Evolutionary conservation across 2,797 vertebrate species (phyloP).

Genomic region (Bradypus variegatus): DNA sequence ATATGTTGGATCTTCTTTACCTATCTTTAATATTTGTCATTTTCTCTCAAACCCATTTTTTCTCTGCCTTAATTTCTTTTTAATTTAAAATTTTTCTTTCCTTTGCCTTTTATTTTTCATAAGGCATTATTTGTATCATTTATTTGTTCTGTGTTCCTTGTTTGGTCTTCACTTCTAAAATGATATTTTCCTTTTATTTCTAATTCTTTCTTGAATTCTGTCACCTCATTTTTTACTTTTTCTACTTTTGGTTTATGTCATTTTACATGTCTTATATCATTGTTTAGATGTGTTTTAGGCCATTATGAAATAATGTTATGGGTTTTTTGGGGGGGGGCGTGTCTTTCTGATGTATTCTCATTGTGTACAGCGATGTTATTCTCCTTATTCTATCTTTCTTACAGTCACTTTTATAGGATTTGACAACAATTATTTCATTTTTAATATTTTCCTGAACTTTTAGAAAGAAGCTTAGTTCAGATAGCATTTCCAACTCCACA

Average conservation of each 20-base stretch:
- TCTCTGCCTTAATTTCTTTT: background rate
- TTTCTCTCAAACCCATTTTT: background rate
- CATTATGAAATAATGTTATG: background rate
- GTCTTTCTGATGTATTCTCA: background rate
- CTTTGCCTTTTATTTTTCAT: background rate
- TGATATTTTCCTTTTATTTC: background rate
- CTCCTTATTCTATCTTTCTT: background rate
- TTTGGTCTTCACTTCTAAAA: background rate
- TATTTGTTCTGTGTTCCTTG: background rate
- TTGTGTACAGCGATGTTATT: background rate
- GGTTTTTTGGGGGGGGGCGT: too few species aligned
- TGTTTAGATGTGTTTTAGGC: background rate
- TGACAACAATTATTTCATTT: background rate
- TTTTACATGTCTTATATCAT: background rate
- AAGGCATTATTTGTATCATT: background rate
- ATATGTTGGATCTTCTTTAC: background rate
- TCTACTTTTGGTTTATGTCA: background rate
- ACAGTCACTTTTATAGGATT: background rate
- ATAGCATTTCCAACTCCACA: background rate
- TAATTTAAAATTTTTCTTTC: background rate
- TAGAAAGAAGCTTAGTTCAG: background rate
- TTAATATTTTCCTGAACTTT: conserved; percentile 14
- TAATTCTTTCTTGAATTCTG: background rate
- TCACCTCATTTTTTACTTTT: background rate
- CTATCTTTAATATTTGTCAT: background rate